Conservation (phyloP, 92 coral and sea anemone genomes). For the Bergia sp. region DNA sequence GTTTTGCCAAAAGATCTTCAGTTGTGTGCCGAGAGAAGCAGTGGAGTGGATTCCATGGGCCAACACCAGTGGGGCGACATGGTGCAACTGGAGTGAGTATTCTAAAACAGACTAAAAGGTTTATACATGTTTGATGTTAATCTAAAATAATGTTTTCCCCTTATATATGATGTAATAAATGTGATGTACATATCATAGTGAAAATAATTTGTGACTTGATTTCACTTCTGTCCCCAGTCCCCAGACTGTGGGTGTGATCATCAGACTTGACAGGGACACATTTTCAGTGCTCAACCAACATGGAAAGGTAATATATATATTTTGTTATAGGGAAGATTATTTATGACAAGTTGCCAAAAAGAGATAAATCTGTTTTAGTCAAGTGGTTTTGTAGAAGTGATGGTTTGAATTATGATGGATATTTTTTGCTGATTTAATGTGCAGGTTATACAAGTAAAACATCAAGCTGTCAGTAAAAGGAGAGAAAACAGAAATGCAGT, state of each 20-base stretch:
- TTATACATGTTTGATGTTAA: neutral
- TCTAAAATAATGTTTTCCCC: neutral
- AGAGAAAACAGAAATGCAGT: constrained; percentile 95
- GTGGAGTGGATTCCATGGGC: constrained; percentile 99
- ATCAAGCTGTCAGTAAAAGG: constrained; percentile 93
- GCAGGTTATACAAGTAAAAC: constrained; percentile 93
- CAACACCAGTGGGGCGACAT: constrained; percentile 99
- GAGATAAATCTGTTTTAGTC: neutral
- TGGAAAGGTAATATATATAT: constrained; percentile 67
- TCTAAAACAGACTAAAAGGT: neutral
- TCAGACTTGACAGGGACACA: constrained; percentile 96
- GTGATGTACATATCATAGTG: too few species aligned
- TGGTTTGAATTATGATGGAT: neutral
- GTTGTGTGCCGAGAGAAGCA: constrained; percentile 95
- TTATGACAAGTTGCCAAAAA: too few species aligned
- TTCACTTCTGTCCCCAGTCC: constrained; percentile 65
- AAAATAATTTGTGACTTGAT: neutral
- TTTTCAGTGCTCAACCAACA: constrained; percentile 93
- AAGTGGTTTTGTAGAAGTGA: neutral
- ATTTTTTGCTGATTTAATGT: neutral
- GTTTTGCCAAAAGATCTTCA: constrained; percentile 96
- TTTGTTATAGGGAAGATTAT: too few species aligned
- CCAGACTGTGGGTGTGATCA: constrained; percentile 98
- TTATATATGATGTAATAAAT: neutral
- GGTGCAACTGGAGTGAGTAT: constrained; percentile 94